These are phyloP conservation scores for Heteractis magnifica DNA, from an alignment of 92 coral and sea anemone species.

Conservation along the genomic window DNA sequence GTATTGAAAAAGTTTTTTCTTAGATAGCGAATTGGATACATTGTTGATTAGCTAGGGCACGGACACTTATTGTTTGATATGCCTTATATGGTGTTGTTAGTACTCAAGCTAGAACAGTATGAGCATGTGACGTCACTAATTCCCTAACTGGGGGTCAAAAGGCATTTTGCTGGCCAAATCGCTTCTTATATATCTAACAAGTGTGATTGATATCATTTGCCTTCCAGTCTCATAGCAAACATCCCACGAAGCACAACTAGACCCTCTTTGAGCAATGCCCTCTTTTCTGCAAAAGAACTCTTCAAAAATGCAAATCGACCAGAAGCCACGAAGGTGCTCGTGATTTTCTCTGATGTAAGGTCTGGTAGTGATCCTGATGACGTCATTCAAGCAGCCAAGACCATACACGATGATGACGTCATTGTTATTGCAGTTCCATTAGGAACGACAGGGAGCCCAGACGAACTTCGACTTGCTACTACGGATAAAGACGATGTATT, in stretches of 20 bases:
- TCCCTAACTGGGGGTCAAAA: too few relatives aligned
- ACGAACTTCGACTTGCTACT: conserved; percentile 46
- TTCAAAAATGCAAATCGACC: conserved; percentile 45
- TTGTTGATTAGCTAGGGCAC: too few relatives aligned
- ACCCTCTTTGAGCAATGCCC: conserved; percentile 47
- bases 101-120: too few relatives aligned
- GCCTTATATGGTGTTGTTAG: too few relatives aligned
- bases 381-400: conserved; percentile 52
- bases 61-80: too few relatives aligned
- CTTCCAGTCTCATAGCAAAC: conserved; percentile 10
- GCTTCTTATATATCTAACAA: too few relatives aligned
- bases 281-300: conserved; percentile 8
- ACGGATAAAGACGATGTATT: conserved; percentile 62
- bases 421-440: conserved; percentile 71
- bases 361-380: conserved; percentile 62
- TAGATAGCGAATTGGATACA: not conserved
- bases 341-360: conserved; percentile 78
- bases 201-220: not conserved
- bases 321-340: conserved; percentile 73
- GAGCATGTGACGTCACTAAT: too few relatives aligned
- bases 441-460: conserved; percentile 58
- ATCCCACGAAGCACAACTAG: conserved; percentile 27
- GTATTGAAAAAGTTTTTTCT: not conserved
- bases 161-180: too few relatives aligned
- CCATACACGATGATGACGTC: conserved; percentile 55